phyloP scores from a whole-genome alignment of 2,113 vertebrate genomes.

The Anarhynchus alexandrinus region DNA sequence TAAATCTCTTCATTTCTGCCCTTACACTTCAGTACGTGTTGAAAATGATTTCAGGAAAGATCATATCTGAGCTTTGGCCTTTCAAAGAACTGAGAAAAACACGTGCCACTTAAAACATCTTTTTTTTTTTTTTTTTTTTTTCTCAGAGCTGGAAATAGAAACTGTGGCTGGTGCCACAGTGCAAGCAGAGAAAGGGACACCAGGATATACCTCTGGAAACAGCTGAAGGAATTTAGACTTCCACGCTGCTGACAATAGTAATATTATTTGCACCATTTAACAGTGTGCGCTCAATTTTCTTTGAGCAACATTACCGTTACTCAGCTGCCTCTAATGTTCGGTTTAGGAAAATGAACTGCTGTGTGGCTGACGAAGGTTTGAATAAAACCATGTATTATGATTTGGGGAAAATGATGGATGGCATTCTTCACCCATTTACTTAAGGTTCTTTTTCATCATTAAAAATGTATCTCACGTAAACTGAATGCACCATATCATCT shows the following conservation, averaged over 20 bases:
- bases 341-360: not conserved
- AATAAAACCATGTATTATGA: not conserved
- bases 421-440: not conserved
- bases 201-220: not conserved
- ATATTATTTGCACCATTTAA: not conserved
- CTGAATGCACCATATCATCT: not conserved
- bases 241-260: not conserved
- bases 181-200: not conserved
- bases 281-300: not conserved
- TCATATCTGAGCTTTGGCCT: not conserved
- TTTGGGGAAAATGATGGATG: not conserved
- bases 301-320: not conserved
- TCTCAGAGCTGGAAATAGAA: not conserved
- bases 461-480: not conserved
- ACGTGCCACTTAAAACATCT: not conserved
- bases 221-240: not conserved
- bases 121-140: too few species aligned
- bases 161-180: fast-evolving
- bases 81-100: not conserved
- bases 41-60: not conserved
- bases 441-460: not conserved
- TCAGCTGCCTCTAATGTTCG: not conserved
- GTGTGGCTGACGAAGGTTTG: not conserved
- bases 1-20: not conserved
- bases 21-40: not conserved